Evolutionary conservation across 2,888 invertebrate genomes (phyloP).

Genomic region (Laspeyria flexula): DNA sequence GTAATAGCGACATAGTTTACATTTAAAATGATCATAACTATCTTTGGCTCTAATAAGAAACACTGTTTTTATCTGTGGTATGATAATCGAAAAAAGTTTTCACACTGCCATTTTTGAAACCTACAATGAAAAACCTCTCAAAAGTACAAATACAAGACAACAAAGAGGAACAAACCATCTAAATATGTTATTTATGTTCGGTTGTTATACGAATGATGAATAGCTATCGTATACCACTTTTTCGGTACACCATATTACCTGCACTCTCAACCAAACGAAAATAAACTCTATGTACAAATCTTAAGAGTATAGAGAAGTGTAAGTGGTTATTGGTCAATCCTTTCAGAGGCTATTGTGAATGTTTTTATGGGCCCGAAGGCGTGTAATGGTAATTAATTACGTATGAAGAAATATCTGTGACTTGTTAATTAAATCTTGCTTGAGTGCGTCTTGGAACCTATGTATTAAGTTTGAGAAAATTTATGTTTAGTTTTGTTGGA

Average conservation of each 20-base stretch:
- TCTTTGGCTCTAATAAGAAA: too few relatives aligned
- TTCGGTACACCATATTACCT: slow-evolving; percentile 17
- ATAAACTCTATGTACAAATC: slow-evolving; percentile 5
- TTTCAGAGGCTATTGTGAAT: slow-evolving; percentile 51
- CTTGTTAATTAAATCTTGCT: slow-evolving; percentile 58
- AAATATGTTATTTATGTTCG: slow-evolving; percentile 70
- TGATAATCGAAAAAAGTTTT: background rate
- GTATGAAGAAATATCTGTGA: slow-evolving; percentile 58
- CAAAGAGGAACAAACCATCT: slow-evolving; percentile 58
- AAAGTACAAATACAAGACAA: slow-evolving; percentile 17
- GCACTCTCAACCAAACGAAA: slow-evolving; percentile 16
- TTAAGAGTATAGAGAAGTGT: slow-evolving; percentile 14
- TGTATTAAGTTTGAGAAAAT: background rate
- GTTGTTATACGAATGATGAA: slow-evolving; percentile 72
- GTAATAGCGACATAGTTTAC: too few relatives aligned
- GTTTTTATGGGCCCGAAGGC: slow-evolving; percentile 57
- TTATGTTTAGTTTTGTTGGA: background rate
- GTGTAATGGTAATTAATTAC: slow-evolving; percentile 65
- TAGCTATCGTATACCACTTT: slow-evolving; percentile 54
- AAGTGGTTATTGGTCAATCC: slow-evolving; percentile 21
- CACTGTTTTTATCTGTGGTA: too few relatives aligned
- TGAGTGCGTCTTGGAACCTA: slow-evolving; percentile 19
- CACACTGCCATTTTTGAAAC: background rate
- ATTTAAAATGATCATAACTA: too few relatives aligned
- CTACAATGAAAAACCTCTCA: background rate